Conservation (phyloP, 92 coral and sea anemone species). For the Epizoanthus rinbou region DNA sequence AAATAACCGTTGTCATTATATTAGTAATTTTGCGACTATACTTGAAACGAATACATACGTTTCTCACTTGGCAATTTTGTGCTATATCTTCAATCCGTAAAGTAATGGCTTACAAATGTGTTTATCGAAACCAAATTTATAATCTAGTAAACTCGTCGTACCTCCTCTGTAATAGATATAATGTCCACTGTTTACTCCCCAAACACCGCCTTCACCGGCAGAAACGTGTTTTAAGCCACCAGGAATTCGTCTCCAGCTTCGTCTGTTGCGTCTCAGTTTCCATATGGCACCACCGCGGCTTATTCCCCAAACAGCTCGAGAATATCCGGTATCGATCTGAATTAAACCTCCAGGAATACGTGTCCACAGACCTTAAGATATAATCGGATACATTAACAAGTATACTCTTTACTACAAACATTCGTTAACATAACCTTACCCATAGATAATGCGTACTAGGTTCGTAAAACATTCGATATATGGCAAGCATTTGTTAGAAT, state of each 20-base stretch:
- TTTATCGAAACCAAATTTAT: too few relatives aligned
- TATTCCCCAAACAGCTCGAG: slow-evolving; percentile 34
- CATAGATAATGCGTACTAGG: too few relatives aligned
- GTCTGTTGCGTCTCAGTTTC: slow-evolving; percentile 16
- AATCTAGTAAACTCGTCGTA: too few relatives aligned
- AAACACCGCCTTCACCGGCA: slow-evolving; percentile 51
- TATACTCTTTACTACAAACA: not conserved
- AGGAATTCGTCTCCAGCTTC: slow-evolving; percentile 44
- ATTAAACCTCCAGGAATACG: slow-evolving; percentile 36
- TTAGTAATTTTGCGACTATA: too few relatives aligned
- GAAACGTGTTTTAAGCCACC: slow-evolving; percentile 37
- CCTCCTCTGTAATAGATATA: slow-evolving; percentile 10
- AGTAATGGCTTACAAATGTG: not conserved
- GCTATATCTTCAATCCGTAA: too few relatives aligned
- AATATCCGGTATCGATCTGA: slow-evolving; percentile 40
- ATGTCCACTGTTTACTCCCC: slow-evolving; percentile 18
- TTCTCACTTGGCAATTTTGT: too few relatives aligned
- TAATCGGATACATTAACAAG: not conserved
- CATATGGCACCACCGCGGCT: slow-evolving; percentile 26
- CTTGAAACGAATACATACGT: too few relatives aligned
- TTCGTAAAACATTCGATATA: too few relatives aligned
- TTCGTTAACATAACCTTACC: not conserved
- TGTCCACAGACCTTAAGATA: slow-evolving; percentile 22
- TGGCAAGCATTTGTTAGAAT: too few relatives aligned
- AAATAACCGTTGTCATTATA: too few relatives aligned